Evolutionary conservation across 2,888 invertebrate genomes (phyloP).

Genomic region (Euspilapteryx auroguttella): DNA sequence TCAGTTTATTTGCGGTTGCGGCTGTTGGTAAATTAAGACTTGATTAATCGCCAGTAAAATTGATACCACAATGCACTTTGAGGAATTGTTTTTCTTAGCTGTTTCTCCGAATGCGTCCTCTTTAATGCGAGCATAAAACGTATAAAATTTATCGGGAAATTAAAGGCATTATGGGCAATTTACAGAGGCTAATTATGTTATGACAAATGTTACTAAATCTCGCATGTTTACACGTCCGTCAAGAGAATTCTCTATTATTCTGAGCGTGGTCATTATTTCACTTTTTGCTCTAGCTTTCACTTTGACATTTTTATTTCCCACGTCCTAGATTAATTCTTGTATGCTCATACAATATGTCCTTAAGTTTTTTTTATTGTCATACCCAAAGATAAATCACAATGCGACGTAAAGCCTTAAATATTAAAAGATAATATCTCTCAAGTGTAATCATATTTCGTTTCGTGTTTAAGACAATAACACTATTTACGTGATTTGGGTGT

Average conservation of each 20-base stretch:
- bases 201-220: neutral
- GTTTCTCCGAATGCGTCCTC: conserved; percentile 7
- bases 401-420: too few relatives aligned
- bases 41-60: conserved; percentile 39
- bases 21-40: conserved; percentile 21
- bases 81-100: conserved; percentile 19
- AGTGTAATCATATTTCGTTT: conserved; percentile 31
- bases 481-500: conserved; percentile 41
- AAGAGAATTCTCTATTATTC: too few relatives aligned
- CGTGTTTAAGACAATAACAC: conserved; percentile 40
- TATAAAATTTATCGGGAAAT: conserved; percentile 37
- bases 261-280: too few relatives aligned
- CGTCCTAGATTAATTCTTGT: too few relatives aligned
- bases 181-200: conserved; percentile 17
- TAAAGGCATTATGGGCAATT: conserved; percentile 15
- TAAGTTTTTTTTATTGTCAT: too few relatives aligned
- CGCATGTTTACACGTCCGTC: conserved; percentile 21
- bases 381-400: too few relatives aligned
- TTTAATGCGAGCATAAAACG: conserved; percentile 38
- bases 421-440: conserved; percentile 40
- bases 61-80: conserved; percentile 23
- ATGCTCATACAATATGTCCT: too few relatives aligned
- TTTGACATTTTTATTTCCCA: too few relatives aligned
- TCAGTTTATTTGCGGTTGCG: conserved; percentile 25
- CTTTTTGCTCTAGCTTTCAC: too few relatives aligned